Evolutionary conservation across 2,113 vertebrate species (phyloP), one percentile per base, ranked within the genome.

Genomic region (Malurus melanocephalus): DNA sequence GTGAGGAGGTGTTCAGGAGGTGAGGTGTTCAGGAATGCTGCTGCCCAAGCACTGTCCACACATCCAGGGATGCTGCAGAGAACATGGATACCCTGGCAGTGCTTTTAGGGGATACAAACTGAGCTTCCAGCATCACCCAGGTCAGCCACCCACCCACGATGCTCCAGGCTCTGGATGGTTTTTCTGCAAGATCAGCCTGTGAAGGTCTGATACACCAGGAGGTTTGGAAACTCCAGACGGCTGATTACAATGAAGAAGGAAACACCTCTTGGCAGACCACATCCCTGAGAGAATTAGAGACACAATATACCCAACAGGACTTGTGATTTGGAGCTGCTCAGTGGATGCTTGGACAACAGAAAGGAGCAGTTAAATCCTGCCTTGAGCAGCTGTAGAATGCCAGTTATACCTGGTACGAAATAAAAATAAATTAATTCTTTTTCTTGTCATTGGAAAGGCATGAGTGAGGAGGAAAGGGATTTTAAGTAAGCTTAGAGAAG

Each of bases 21-120:
- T 22, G 8, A 22, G 30, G 16, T 0, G 0, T 35, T 35, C 35
- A 35, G 35, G 35, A 35, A 35, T 35, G 35, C 35, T 35, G 35
- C 35, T 35, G 35, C 35, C 35, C 35, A 35, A 35, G 35, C 35
- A 8, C 35, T 35, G 28, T 46, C n/a, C 48, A n/a, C n/a, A 40
- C 72, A 65, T 19, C 40, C 0, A 1, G 16, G 11, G 26, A 60
- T 19, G 40, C 48, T 24, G 55, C 38, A 49, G 35, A 33, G 20
- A 1, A 9, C 8, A 12, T 0, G 6, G 28, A 12, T 0, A 42
- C 20, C 24, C 35, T 53, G 59, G 18, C 33, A 43, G 22, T 1
- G 28, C 2, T 13, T 48, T 42, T 17, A 7, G 13, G 15, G 2
- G 21, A 45, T 7, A 45, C 8, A 19, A 46, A 35, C 3, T 9